A percentile compares a stretch with the other conserved stretches of the same genome.
Conservation (phyloP, 2,797 vertebrate genomes). For the Cetoscarus ocellatus region DNA sequence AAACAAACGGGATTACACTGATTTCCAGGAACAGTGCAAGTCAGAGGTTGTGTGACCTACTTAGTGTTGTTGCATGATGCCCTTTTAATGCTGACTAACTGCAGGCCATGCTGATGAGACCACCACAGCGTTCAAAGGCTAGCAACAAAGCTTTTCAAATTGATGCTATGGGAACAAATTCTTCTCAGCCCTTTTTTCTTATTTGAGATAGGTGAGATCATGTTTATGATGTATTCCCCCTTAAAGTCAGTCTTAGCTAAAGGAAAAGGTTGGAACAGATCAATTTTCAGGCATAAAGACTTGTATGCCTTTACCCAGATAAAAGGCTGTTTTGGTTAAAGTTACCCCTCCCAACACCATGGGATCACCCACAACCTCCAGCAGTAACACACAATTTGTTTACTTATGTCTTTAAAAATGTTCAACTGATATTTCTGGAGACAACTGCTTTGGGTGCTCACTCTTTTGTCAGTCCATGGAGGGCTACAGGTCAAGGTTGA, state of each 20-base stretch:
- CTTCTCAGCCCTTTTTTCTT: background rate
- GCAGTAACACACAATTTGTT: too few species aligned
- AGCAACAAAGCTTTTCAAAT: background rate
- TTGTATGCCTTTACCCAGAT: too few species aligned
- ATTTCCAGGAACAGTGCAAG: constrained; percentile 43
- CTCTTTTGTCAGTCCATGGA: too few species aligned
- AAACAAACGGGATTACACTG: constrained; percentile 52
- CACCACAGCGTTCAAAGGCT: background rate
- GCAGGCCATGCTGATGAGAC: background rate
- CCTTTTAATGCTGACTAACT: constrained; percentile 30
- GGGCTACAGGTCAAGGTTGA: too few species aligned
- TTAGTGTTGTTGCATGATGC: constrained; percentile 24
- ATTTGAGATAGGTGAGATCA: background rate
- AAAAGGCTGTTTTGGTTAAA: too few species aligned
- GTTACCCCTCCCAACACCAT: too few species aligned
- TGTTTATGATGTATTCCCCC: background rate
- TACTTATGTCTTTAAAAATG: too few species aligned
- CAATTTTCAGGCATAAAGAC: background rate
- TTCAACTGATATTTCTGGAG: too few species aligned
- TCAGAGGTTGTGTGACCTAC: constrained; percentile 34
- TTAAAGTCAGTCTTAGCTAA: background rate
- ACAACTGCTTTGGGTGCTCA: too few species aligned
- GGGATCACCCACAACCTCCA: too few species aligned
- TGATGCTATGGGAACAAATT: constrained; percentile 1
- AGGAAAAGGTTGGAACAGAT: background rate